These are phyloP conservation scores for Drosophila orena DNA, from an alignment of 1,140 invertebrate genomes.

Conservation along the genomic window DNA sequence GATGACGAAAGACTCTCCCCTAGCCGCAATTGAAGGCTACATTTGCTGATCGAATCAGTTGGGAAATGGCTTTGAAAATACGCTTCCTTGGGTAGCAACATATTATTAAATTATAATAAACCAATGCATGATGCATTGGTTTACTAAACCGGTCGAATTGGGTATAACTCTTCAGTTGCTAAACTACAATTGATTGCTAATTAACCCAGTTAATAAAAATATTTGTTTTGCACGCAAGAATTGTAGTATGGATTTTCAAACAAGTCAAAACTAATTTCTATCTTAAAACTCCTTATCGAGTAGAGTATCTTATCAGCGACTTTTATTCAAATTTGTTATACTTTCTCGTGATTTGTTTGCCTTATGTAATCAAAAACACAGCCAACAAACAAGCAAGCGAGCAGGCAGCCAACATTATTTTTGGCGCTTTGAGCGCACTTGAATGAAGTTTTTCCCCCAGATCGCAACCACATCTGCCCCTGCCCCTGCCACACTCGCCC, in stretches of 20 bases:
- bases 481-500: constrained; percentile 11
- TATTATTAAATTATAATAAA: neutral
- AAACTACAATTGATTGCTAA: too few relatives aligned
- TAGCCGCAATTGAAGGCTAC: constrained; percentile 24
- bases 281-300: neutral
- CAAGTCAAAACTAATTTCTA: too few relatives aligned
- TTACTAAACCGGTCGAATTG: neutral
- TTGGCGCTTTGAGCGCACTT: constrained; percentile 48
- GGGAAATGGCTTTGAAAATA: neutral
- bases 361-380: constrained; percentile 44
- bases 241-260: too few relatives aligned
- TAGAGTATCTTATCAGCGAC: constrained; percentile 31
- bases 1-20: constrained; percentile 42
- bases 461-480: constrained; percentile 36
- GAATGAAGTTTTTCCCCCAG: constrained; percentile 40
- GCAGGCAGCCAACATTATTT: constrained; percentile 27
- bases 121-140: neutral
- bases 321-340: constrained; percentile 33
- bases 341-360: constrained; percentile 50
- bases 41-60: constrained; percentile 29
- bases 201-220: too few relatives aligned
- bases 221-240: too few relatives aligned
- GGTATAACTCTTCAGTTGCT: too few relatives aligned
- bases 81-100: neutral
- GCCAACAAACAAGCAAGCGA: constrained; percentile 28